These are phyloP conservation scores for Cynoglossus semilaevis DNA, from an alignment of 2,113 vertebrate genomes.

Conservation along the genomic window DNA sequence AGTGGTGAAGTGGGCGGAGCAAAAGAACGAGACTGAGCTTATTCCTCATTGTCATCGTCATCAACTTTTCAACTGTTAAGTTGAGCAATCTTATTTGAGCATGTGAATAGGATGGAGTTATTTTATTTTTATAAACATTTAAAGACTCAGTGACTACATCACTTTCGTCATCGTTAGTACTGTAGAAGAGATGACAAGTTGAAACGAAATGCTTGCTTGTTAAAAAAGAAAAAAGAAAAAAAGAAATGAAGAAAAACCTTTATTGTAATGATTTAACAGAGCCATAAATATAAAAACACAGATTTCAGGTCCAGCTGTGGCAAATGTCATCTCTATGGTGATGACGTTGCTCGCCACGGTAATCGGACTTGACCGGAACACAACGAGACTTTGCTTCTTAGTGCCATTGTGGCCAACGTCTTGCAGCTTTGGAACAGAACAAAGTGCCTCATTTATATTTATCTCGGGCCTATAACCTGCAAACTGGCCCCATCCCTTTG, in stretches of 20 bases:
- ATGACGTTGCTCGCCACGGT: conserved; percentile 8
- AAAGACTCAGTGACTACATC: conserved; percentile 24
- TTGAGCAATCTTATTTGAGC: conserved; percentile 47
- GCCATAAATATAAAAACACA: conserved; percentile 33
- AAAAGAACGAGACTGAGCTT: not conserved
- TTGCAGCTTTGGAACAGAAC: conserved; percentile 52
- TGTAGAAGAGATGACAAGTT: conserved; percentile 25
- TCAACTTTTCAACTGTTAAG: conserved; percentile 25
- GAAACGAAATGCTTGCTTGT: conserved; percentile 56
- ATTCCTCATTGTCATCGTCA: not conserved
- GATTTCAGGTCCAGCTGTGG: conserved; percentile 44
- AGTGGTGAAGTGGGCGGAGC: too few relatives aligned
- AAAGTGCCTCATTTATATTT: conserved; percentile 62
- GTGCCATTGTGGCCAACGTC: conserved; percentile 5
- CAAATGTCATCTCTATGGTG: conserved; percentile 17
- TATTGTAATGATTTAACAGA: conserved; percentile 38
- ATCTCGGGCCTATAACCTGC: conserved; percentile 41
- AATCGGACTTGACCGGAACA: not conserved
- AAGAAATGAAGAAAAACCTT: conserved; percentile 9
- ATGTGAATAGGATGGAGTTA: conserved; percentile 68
- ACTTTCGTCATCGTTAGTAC: conserved; percentile 6
- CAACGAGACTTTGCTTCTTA: too few relatives aligned
- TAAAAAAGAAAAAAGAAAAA: too few relatives aligned
- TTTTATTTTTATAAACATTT: conserved; percentile 68
- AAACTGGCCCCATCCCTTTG: not conserved